Base-by-base conservation (phyloP, 2,888 invertebrate genomes). In the Argyra leucocephala region DNA sequence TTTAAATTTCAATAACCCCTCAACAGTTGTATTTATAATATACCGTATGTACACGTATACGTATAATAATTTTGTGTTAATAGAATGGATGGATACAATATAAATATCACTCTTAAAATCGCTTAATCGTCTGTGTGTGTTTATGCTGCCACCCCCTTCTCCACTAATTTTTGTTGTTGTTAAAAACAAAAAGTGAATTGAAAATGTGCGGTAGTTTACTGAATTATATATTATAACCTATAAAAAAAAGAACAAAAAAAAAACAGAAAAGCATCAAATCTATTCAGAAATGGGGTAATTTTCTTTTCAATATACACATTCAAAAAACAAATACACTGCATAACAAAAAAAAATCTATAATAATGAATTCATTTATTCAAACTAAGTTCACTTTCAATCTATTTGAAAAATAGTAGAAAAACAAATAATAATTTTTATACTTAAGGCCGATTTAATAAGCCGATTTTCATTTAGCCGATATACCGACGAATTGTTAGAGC, bases 61-160 rank as follows among this genome's bases (percentile, higher is more conserved):
- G 48, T 12, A 31, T 31, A 3, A 48, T 48, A 48, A 1, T 18
- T 18, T 3, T 18, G 48, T 15, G 18, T 18, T 15, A 48, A 48
- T 48, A 48, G 15, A 18, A 48, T 15, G 15, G 12, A 37, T 37
- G 48, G 18, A 48, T 18, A 48, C 1, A 48, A 48, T 18, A 48
- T 3, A 48, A 48, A 15, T 18, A 48, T 31, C 18, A 48, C n/a
- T 48, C 15, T 23, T 59, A 22, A 59, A 59, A 59, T 59, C 59
- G 59, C 23, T 59, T 59, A 59, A 59, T 59, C 59, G 59, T 59
- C 59, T 59, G 59, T 59, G 10, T 57, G 22, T 57, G 22, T 58
- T 15, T 59, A 59, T 59, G 59, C 59, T 59, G 23, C 59, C n/a
- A n/a, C 59, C 59, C 48, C 12, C 18, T 48, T 48, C 5, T 48